Evolutionary conservation across 2,797 vertebrate genomes (phyloP).

Genomic region (Cynodonichthys magdalenae): DNA sequence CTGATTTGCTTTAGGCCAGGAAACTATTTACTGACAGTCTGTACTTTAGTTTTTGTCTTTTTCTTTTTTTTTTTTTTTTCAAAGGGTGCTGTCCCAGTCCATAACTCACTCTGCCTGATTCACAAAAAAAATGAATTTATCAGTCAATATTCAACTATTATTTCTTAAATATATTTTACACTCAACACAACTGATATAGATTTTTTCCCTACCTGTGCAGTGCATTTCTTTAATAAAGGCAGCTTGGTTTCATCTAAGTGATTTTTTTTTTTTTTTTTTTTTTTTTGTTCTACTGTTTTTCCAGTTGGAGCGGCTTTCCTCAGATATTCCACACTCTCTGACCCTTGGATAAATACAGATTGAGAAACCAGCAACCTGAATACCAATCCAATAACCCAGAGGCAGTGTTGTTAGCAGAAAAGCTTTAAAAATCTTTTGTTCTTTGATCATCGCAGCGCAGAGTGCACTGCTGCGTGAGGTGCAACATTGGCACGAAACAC

Average conservation of each 20-base stretch:
- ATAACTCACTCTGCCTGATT: constrained; percentile 10
- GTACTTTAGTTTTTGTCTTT: background rate
- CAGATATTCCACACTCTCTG: constrained; percentile 29
- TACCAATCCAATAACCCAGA: constrained; percentile 34
- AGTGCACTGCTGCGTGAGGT: constrained; percentile 43
- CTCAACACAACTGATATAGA: background rate
- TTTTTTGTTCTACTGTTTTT: too few species aligned
- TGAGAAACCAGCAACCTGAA: constrained; percentile 38
- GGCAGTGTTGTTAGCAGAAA: constrained; percentile 44
- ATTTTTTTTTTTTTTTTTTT: too few species aligned
- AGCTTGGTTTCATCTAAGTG: too few species aligned
- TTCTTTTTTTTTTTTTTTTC: constrained; percentile 9
- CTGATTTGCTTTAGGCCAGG: constrained; percentile 35
- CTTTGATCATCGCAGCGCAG: constrained; percentile 54
- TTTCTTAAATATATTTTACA: background rate
- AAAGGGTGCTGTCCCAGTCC: constrained; percentile 17
- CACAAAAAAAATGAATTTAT: background rate
- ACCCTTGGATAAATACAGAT: constrained; percentile 35
- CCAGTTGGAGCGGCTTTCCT: constrained; percentile 21
- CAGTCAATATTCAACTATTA: background rate
- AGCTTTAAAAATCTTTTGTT: constrained; percentile 39
- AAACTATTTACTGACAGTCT: constrained; percentile 43
- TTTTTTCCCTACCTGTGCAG: background rate
- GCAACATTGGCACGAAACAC: constrained; percentile 52
- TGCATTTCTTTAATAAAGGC: too few species aligned